Evolutionary conservation across 2,113 vertebrate species (phyloP).

Genomic region (Oncorhynchus kisutch): DNA sequence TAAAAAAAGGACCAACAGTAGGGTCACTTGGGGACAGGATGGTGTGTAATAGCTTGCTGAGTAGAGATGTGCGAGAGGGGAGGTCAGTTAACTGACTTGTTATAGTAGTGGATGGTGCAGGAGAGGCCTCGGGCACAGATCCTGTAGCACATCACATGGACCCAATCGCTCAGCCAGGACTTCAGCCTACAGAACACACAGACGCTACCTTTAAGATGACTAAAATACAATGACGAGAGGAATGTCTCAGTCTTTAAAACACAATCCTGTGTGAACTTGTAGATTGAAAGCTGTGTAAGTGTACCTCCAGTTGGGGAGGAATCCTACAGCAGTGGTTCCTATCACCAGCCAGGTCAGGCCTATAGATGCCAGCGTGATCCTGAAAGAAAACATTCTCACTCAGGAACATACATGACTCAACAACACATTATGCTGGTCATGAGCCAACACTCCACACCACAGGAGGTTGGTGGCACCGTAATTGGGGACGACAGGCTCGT

Average conservation of each 20-base stretch:
- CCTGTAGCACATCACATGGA: slow-evolving; percentile 93
- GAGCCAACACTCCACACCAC: background rate
- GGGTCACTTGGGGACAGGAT: background rate
- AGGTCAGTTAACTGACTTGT: slow-evolving; percentile 76
- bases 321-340: slow-evolving; percentile 85
- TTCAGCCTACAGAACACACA: slow-evolving; percentile 76
- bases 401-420: background rate
- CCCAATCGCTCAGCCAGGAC: slow-evolving; percentile 86
- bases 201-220: background rate
- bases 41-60: background rate
- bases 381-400: slow-evolving; percentile 47
- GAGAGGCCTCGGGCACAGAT: slow-evolving; percentile 93
- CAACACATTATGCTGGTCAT: background rate
- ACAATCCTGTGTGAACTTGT: background rate
- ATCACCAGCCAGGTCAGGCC: slow-evolving; percentile 88
- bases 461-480: too few species aligned
- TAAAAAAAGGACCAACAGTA: background rate
- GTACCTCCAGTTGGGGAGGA: slow-evolving; percentile 87
- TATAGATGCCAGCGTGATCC: slow-evolving; percentile 82
- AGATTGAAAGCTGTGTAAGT: slow-evolving; percentile 9
- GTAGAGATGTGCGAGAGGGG: background rate
- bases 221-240: background rate
- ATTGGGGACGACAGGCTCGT: too few species aligned
- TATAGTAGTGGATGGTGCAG: slow-evolving; percentile 89
- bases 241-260: background rate